phyloP scores from a whole-genome alignment of 2,888 invertebrate genomes.

The Spisula subtruncata region DNA sequence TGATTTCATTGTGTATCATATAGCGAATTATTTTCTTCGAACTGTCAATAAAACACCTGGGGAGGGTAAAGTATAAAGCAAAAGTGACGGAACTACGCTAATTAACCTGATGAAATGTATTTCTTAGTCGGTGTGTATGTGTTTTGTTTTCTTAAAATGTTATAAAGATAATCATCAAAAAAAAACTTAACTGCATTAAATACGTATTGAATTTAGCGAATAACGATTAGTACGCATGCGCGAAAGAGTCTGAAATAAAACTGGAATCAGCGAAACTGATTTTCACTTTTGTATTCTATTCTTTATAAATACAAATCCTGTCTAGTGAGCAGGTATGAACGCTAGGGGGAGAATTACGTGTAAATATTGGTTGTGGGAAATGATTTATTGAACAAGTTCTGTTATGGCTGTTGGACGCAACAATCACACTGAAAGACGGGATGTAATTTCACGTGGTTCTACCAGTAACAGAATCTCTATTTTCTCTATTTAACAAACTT shows the following conservation, averaged over 20 bases:
- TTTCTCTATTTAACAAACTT: not conserved
- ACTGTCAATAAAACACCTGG: too few relatives aligned
- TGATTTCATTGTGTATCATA: too few relatives aligned
- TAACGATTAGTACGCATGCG: conserved; percentile 13
- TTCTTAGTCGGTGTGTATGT: not conserved
- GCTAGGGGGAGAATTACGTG: not conserved
- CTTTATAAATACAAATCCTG: not conserved
- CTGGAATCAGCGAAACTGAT: not conserved
- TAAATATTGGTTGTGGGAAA: conserved; percentile 11
- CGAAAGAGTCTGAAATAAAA: not conserved
- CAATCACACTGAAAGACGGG: not conserved
- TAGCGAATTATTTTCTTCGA: too few relatives aligned
- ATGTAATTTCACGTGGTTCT: not conserved
- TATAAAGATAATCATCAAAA: not conserved
- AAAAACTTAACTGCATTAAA: not conserved
- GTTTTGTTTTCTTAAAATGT: not conserved
- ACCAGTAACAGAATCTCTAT: not conserved
- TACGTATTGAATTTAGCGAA: not conserved
- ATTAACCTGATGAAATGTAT: too few relatives aligned
- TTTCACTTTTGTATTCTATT: conserved; percentile 14
- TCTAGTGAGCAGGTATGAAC: not conserved
- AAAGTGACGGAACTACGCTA: too few relatives aligned
- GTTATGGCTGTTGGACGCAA: not conserved
- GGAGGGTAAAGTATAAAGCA: too few relatives aligned
- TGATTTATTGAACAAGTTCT: conserved; percentile 17